Conservation (phyloP, 2,113 vertebrate species). For the Myotis yumanensis region DNA sequence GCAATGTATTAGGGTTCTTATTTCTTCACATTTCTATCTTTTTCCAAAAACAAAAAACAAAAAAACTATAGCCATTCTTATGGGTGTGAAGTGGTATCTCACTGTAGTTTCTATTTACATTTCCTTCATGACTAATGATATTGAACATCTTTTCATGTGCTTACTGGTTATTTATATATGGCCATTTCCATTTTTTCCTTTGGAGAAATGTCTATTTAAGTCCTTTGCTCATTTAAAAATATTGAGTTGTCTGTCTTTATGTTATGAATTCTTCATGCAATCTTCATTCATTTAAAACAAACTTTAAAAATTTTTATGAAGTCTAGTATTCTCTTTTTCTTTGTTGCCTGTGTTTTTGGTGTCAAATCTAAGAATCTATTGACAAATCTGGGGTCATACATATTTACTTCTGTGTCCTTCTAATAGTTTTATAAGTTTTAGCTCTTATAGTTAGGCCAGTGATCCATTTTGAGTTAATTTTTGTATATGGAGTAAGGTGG, state of each 20-base stretch:
- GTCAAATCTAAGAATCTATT: neutral
- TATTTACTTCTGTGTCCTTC: neutral
- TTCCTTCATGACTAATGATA: neutral
- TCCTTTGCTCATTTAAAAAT: neutral
- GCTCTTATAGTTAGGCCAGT: neutral
- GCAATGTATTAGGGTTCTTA: too few relatives aligned
- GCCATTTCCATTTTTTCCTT: neutral
- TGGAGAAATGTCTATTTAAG: neutral
- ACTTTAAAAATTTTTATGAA: neutral
- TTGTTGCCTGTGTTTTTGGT: neutral
- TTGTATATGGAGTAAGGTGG: neutral
- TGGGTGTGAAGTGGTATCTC: neutral
- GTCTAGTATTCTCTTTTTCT: neutral
- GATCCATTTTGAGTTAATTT: neutral
- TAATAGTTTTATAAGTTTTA: neutral
- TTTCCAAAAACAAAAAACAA: neutral
- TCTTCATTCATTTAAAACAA: neutral
- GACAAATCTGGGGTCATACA: neutral
- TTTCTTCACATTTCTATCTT: neutral
- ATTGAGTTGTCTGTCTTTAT: neutral
- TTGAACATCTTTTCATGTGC: neutral
- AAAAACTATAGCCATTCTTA: neutral
- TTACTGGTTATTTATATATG: neutral
- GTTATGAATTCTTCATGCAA: neutral
- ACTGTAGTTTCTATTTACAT: neutral